These are phyloP conservation scores for Miichthys miiuy DNA, from an alignment of 2,797 vertebrate genomes.

Conservation along the genomic window DNA sequence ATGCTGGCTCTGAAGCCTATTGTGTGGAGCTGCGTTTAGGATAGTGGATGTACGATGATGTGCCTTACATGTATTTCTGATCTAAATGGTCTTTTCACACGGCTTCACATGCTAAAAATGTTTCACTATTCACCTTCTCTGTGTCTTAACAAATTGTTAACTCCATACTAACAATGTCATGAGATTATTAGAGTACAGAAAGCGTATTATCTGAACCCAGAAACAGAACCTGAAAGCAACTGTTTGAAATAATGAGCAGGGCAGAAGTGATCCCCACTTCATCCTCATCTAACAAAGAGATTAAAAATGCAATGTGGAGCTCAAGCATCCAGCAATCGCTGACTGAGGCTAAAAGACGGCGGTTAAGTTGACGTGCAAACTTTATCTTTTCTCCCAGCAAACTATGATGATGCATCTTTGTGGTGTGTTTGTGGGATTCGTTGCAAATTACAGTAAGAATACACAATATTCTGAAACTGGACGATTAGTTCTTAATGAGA, in stretches of 20 bases:
- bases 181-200: slow-evolving; percentile 53
- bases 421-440: slow-evolving; percentile 30
- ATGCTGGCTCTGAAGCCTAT: slow-evolving; percentile 53
- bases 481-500: slow-evolving; percentile 33
- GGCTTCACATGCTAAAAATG: slow-evolving; percentile 28
- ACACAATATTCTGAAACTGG: slow-evolving; percentile 35
- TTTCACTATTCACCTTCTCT: slow-evolving; percentile 46
- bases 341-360: slow-evolving; percentile 73
- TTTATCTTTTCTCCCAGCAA: slow-evolving; percentile 61
- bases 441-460: slow-evolving; percentile 40
- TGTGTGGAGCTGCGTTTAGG: slow-evolving; percentile 35
- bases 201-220: slow-evolving; percentile 64
- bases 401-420: slow-evolving; percentile 38
- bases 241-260: slow-evolving; percentile 79
- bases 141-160: slow-evolving; percentile 57
- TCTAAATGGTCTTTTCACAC: slow-evolving; percentile 47
- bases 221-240: slow-evolving; percentile 61
- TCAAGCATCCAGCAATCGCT: slow-evolving; percentile 72
- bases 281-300: slow-evolving; percentile 80
- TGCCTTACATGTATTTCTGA: slow-evolving; percentile 38
- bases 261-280: slow-evolving; percentile 73
- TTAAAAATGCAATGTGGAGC: slow-evolving; percentile 81
- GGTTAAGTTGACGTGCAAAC: slow-evolving; percentile 69
- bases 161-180: slow-evolving; percentile 62
- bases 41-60: slow-evolving; percentile 18